Conservation (phyloP, 2,797 vertebrate species). For the Rhyacichthys aspro region DNA sequence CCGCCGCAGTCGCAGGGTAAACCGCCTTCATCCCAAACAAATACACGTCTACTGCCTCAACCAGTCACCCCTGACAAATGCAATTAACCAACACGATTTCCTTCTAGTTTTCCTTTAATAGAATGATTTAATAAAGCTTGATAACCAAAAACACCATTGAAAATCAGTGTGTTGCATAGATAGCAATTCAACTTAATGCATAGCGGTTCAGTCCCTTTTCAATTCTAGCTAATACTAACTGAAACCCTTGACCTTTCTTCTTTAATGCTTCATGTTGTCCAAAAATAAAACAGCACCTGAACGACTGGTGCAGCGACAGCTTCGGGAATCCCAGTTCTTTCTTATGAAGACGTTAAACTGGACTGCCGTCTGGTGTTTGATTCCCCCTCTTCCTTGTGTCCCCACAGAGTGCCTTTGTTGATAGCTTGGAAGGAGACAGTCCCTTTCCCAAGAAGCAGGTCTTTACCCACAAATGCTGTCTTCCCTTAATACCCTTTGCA, state of each 20-base stretch:
- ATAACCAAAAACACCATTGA: too few relatives aligned
- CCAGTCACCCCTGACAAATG: not conserved
- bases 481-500: constrained; percentile 60
- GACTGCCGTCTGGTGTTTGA: constrained; percentile 67
- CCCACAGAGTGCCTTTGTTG: constrained; percentile 90
- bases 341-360: constrained; percentile 21
- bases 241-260: constrained; percentile 5
- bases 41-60: not conserved
- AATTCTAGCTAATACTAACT: constrained; percentile 16
- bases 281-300: constrained; percentile 31
- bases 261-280: constrained; percentile 32
- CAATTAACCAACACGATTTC: not conserved
- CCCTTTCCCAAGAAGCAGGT: constrained; percentile 89
- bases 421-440: constrained; percentile 90
- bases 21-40: constrained; percentile 1
- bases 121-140: too few relatives aligned
- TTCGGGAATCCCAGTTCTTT: constrained; percentile 37
- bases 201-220: not conserved
- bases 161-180: too few relatives aligned
- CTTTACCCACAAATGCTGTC: constrained; percentile 79
- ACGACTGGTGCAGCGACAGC: constrained; percentile 40
- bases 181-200: too few relatives aligned
- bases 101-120: not conserved
- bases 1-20: constrained; percentile 90
- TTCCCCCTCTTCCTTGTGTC: constrained; percentile 83